Base-by-base conservation (phyloP, 2,113 vertebrate species). In the Fregata magnificens region DNA sequence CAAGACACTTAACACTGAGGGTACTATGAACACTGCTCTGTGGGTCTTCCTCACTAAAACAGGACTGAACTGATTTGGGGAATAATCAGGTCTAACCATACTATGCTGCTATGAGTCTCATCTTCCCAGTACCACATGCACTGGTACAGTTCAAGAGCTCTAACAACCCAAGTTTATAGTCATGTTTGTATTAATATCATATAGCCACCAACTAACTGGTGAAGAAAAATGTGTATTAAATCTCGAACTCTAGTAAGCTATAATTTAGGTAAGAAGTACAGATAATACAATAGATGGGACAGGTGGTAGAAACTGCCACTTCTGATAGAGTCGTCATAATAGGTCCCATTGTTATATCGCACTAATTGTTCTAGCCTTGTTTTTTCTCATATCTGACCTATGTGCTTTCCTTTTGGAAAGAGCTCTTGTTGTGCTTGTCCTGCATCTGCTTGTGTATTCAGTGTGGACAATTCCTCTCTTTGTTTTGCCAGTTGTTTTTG, bases 401-500 rank as follows among this genome's bases (percentile, higher is more conserved):
- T 16, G 13, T 36, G 7, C 62, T 86, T 59, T 90, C 45, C 25
- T 93, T 95, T 78, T 20, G 28, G 74, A 95, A 94, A 78, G 20
- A 69, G 36, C 12, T 69, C 50, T 86, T 80, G 70, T 72, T 47
- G 45, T 47, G 19, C 21, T 26, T 36, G 47, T 90, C 53, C 59
- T 63, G 26, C 13, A 82, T 73, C 82, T 93, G 52, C 38, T 88
- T 85, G 28, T 90, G 44, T 44, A 74, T 94, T 88, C 80, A 82
- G 44, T 21, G 34, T 21, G 34, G n/a, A 77, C n/a, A 86, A 36
- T 66, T 63, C 31, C 32, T 70, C 45, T 31, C 80, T 97, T 93
- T 91, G 71, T 95, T 96, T 80, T 90, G 49, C 16, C 52, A 59
- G 56, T 40, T 61, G 61, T 63, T 96, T 89, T 96, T 95, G 58